Base-by-base conservation (phyloP, 2,113 vertebrate genomes). In the Esox niger region DNA sequence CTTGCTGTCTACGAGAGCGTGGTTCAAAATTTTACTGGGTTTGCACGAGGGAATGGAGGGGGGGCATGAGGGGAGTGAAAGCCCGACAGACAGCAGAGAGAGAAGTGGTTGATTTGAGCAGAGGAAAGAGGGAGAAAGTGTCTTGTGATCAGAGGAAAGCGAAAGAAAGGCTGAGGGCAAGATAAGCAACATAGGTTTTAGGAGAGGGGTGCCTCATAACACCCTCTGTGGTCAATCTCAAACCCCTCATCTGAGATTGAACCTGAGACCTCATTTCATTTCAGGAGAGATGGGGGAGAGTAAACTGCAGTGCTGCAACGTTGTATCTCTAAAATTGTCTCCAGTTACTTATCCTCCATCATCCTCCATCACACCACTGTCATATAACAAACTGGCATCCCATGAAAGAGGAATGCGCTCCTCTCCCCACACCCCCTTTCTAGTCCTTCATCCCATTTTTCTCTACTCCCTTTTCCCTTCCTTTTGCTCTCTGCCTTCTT, bases 21-120 rank as follows among this genome's bases (percentile, higher is more conserved):
- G 85, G 86, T 90, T 89, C 86, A 88, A 91, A 90, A 91, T 92
- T 90, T 91, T 89, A 88, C 82, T 87, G 63, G 27, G 20, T 1
- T 25, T n/a, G 20, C 17, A 64, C 67, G 69, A 25, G 32, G 29
- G 27, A 1, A 31, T 62, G 74, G 66, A 46, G 30, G 20, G 29
- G 27, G 57, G 31, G 29, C n/a, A 38, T 5, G 26, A 13, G 32
- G 72, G 55, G 21, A 57, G 21, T 57, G 49, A 71, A 61, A 70
- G 64, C 66, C n/a, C 13, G 47, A 49, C 17, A 21, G 47, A 49
- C 15, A 49, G 47, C 4, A 21, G 47, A 21, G 47, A 62, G 56
- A 57, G 64, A 33, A 9, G 10, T 6, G 0, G 32, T 26, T 43
- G 2, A 32, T 63, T 64, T 49, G 70, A 70, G 46, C 67, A 66